These are phyloP conservation scores for Crotalus viridis DNA, from an alignment of 2,113 vertebrate species.

Conservation along the genomic window DNA sequence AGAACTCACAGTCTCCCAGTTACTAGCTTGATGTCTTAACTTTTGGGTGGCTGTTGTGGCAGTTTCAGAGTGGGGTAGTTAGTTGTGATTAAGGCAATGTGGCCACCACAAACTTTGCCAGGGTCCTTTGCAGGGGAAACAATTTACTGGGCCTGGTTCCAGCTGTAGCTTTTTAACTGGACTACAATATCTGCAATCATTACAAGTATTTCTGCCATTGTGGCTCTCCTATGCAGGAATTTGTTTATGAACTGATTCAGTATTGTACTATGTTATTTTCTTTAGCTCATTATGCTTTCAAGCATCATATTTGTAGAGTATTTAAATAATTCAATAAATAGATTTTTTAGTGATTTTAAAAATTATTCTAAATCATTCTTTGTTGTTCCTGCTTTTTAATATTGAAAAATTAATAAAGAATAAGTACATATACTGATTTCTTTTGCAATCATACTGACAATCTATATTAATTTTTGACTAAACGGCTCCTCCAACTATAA, in stretches of 20 bases:
- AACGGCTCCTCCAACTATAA: not conserved
- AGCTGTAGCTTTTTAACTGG: not conserved
- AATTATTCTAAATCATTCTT: not conserved
- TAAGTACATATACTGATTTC: not conserved
- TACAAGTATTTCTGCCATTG: not conserved
- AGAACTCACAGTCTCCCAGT: not conserved
- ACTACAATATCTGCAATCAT: not conserved
- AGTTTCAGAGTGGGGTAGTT: not conserved
- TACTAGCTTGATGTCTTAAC: not conserved
- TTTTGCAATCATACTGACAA: not conserved
- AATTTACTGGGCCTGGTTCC: not conserved
- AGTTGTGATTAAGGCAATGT: not conserved
- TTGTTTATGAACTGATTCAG: not conserved
- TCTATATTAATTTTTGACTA: not conserved
- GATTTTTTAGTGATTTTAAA: not conserved
- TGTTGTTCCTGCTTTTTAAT: not conserved
- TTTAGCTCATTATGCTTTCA: not conserved
- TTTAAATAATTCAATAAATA: not conserved
- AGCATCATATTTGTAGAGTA: not conserved
- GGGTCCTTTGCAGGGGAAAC: not conserved
- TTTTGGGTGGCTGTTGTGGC: not conserved
- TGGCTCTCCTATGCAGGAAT: not conserved
- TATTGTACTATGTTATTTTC: not conserved
- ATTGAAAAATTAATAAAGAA: not conserved
- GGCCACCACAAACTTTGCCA: no score